Evolutionary conservation across 2,113 vertebrate genomes (phyloP).

Genomic region (Pristiophorus japonicus): DNA sequence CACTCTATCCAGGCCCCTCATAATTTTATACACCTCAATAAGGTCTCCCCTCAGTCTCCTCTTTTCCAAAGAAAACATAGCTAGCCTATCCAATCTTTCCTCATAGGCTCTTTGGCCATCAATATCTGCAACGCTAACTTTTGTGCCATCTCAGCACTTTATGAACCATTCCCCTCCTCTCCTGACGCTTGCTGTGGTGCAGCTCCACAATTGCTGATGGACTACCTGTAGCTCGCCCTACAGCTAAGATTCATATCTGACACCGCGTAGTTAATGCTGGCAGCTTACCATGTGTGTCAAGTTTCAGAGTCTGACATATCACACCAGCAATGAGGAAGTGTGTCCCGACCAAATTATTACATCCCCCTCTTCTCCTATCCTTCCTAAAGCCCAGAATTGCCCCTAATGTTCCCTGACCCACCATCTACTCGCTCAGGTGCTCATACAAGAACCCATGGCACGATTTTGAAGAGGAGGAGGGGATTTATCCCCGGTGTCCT

Average conservation of each 20-base stretch:
- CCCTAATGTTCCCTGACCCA: too few species aligned
- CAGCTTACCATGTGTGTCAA: not conserved
- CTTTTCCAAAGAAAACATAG: too few species aligned
- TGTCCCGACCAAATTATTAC: not conserved
- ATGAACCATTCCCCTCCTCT: not conserved
- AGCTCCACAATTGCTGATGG: not conserved
- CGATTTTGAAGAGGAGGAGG: too few species aligned
- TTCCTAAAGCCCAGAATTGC: too few species aligned
- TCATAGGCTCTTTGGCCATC: not conserved
- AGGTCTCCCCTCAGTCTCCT: too few species aligned
- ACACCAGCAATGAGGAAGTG: not conserved
- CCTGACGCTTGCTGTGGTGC: not conserved
- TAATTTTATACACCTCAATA: too few species aligned
- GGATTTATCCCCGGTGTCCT: too few species aligned
- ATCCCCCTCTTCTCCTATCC: too few species aligned
- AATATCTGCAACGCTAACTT: not conserved
- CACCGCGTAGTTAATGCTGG: not conserved
- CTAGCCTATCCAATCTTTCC: too few species aligned
- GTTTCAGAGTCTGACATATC: not conserved
- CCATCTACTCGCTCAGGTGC: too few species aligned
- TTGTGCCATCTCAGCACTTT: not conserved
- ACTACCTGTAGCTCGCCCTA: not conserved
- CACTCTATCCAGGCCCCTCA: too few species aligned
- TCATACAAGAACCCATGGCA: too few species aligned
- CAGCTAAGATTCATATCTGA: not conserved